Conservation (phyloP, 2,888 invertebrate genomes). For the Scaptomyza polygonia region DNA sequence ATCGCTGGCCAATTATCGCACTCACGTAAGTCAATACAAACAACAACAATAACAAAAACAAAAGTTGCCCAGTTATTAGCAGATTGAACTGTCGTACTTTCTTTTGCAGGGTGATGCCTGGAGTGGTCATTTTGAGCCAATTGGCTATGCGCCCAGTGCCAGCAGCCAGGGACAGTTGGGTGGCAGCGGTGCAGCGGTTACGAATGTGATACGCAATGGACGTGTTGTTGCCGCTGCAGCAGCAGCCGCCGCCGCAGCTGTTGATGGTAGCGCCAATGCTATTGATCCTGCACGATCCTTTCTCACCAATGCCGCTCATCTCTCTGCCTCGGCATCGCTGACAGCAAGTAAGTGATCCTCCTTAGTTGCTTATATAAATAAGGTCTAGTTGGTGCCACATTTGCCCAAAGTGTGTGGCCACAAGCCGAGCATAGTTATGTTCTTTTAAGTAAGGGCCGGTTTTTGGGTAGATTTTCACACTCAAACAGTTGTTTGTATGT, state of each 20-base stretch:
- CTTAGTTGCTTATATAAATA: slow-evolving; percentile 1
- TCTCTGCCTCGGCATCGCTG: slow-evolving; percentile 89
- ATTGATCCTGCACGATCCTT: slow-evolving; percentile 55
- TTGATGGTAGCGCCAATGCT: slow-evolving; percentile 22
- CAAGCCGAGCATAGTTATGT: slow-evolving; percentile 19
- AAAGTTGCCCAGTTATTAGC: not conserved
- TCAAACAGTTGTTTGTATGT: slow-evolving; percentile 21
- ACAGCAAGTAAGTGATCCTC: slow-evolving; percentile 90
- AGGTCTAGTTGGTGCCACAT: slow-evolving; percentile 18
- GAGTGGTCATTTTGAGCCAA: slow-evolving; percentile 80
- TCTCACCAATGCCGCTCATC: slow-evolving; percentile 83
- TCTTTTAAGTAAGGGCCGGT: not conserved
- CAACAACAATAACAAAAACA: too few relatives aligned
- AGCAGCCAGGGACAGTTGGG: slow-evolving; percentile 66
- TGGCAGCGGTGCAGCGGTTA: slow-evolving; percentile 56
- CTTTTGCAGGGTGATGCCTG: slow-evolving; percentile 78
- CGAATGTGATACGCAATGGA: slow-evolving; percentile 82
- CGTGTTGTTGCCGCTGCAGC: slow-evolving; percentile 63
- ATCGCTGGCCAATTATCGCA: slow-evolving; percentile 81
- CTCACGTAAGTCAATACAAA: slow-evolving; percentile 75
- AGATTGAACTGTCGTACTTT: slow-evolving; percentile 12
- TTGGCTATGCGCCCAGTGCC: slow-evolving; percentile 77
- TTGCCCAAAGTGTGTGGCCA: slow-evolving; percentile 42
- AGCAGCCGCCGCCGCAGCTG: slow-evolving; percentile 64
- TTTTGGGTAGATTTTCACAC: slow-evolving; percentile 61